Conservation (phyloP, 2,797 vertebrate genomes). For the Hybognathus amarus region DNA sequence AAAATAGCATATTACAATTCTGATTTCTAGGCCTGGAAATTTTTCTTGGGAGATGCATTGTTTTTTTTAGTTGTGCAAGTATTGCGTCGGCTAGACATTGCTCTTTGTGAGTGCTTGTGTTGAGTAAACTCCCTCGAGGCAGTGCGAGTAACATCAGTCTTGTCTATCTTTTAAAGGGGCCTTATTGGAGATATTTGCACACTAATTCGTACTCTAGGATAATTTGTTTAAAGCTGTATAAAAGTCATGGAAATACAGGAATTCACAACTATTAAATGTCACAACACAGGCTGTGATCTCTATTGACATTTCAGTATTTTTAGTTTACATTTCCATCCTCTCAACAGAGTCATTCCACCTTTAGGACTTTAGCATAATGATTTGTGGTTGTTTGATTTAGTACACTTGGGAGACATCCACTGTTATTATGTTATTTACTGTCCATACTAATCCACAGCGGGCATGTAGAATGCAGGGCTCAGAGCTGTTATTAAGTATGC, state of each 20-base stretch:
- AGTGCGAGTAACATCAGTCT: slow-evolving; percentile 19
- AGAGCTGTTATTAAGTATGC: slow-evolving; percentile 45
- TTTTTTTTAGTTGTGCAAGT: neutral
- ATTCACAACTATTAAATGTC: neutral
- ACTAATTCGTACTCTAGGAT: neutral
- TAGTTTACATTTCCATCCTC: slow-evolving; percentile 14
- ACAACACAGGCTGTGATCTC: neutral
- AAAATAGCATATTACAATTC: neutral
- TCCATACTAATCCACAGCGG: slow-evolving; percentile 37
- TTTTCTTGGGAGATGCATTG: neutral
- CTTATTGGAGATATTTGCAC: neutral
- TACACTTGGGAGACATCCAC: slow-evolving; percentile 32
- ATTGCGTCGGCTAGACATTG: neutral
- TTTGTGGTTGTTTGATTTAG: slow-evolving; percentile 40
- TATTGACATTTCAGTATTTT: neutral
- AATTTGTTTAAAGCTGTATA: neutral
- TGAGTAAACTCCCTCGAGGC: neutral
- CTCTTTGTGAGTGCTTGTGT: neutral
- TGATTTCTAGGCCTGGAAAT: neutral
- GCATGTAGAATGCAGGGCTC: slow-evolving; percentile 35
- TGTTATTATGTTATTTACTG: slow-evolving; percentile 45
- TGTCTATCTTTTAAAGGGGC: neutral
- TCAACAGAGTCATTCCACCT: slow-evolving; percentile 10
- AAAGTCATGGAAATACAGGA: neutral
- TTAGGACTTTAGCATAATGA: slow-evolving; percentile 15